Evolutionary conservation across 2,888 invertebrate genomes (phyloP), one percentile per base, ranked within the genome.

Genomic region (Pyralis farinalis): DNA sequence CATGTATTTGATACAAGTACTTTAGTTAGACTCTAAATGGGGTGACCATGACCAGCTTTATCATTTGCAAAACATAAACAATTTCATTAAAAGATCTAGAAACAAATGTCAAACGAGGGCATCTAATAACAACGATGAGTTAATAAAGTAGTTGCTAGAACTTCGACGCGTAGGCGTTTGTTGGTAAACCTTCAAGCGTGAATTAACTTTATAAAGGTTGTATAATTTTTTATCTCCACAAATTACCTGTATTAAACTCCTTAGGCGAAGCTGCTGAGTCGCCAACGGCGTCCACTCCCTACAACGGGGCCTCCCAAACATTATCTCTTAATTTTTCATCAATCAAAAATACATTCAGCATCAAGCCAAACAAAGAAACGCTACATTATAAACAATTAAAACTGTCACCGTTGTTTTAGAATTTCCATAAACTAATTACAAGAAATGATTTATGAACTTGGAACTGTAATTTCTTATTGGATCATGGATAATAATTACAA

Each of bases 261-360:
- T 90, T 34, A 96, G 84, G 39, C 97, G 92, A 52, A 95, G 90
- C 90, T 97, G 97, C 76, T 96, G 97, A 10, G 96, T 95, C 34
- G 94, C 92, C 47, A 97, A 84, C 35, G 96, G 96, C 46, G 93
- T 91, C 95, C 95, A 95, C 79, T 94, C 76, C 66, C 94, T 92
- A 75, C 94, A 93, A 60, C 95, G 90, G 34, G 94, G 93, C 58
- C 91, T 88, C 53, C 90, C 90, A 70, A 91, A 89, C 90, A 91
- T 90, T 72, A 48, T 71, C 22, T 58, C 46, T 38, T 58, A 53
- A 50, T 42, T 38, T 55, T 42, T 43, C 35, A 43, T 33, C 42
- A 45, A 53, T n/a, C 43, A 50, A 47, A 51, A 51, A 7, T 7
- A 16, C 3, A 16, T 4, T 2, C 2, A 16, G 16, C 4, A 16